Evolutionary conservation across 2,797 vertebrate species (phyloP), one percentile per base, ranked within the genome.

Genomic region (Rhyacichthys aspro): DNA sequence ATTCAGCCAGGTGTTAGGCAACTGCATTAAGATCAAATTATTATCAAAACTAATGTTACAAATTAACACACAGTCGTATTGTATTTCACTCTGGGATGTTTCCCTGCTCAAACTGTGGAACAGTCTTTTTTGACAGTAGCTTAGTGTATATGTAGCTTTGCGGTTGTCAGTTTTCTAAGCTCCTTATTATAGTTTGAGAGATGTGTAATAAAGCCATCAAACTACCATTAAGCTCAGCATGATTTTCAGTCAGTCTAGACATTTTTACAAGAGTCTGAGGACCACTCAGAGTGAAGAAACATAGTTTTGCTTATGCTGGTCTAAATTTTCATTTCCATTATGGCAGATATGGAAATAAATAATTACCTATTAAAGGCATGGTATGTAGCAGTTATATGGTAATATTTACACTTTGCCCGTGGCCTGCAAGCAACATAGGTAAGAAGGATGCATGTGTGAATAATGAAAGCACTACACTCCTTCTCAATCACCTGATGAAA

Each of bases 401-500:
- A 28, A 28, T 28, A 28, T 28, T 28, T 28, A 28, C 23, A 28
- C 23, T 5, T 28, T 28, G 23, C 23, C 23, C 23, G 2, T 28
- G 23, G 23, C 23, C 23, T 28, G 23, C 23, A 28, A 28, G 23
- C 23, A 28, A 28, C 3, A 28, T 6, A 3, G 1, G 23, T 5
- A 28, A 28, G 23, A 28, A 28, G 23, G 4, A 28, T 28, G 23
- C 23, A 6, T 28, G 23, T 28, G 23, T 28, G 3, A 3, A 28
- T 28, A 58, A 46, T 57, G 47, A 75, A 59, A 53, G 36, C 67
- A 76, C 76, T 11, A 73, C 74, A 71, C 74, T 80, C 75, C 76
- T 80, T 72, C 59, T 72, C 44, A 49, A 70, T 72, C 78, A 86
- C 72, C 81, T 83, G 79, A 61, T 54, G 32, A 3, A 37, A 2